Evolutionary conservation across 2,888 invertebrate genomes (phyloP), one percentile per base, ranked within the genome.

Genomic region (Hofmannophila pseudospretella): DNA sequence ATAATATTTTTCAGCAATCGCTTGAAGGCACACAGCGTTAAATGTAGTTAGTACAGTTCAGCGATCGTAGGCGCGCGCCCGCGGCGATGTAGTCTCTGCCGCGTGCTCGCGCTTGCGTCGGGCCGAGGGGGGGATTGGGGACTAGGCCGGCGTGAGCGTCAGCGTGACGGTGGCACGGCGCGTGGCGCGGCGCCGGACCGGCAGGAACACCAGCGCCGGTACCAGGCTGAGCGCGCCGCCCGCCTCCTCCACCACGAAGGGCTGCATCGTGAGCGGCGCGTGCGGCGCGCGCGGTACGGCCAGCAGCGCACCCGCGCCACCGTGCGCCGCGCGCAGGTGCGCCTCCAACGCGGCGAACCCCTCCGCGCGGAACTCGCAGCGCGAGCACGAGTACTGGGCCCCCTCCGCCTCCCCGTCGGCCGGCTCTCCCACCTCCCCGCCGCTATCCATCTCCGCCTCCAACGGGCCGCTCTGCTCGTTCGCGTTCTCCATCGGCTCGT

Each of bases 131-230:
- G 47, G 41, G 44, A 42, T 49, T 47, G 54, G 54, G 50, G 51
- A 63, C 86, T 93, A 96, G 89, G 96, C 95, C 66, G 97, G 97
- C 75, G 96, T 97, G 59, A 98, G 92, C 75, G 94, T 96, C 75
- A 98, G 96, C 77, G 96, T 96, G 66, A 96, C 93, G 58, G 96
- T 96, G 60, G 96, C 90, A 56, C 95, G 93, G 68, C 93, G 92
- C 68, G 93, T 93, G 65, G 96, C 91, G 77, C 94, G 92, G 73
- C 95, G 93, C 55, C 94, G 92, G 69, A 98, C 97, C 48, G 98
- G 97, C 86, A 98, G 91, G 88, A 96, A 96, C 78, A 98, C 96
- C 62, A 97, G 90, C 60, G 97, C 96, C 52, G 97, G 95, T 66
- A 96, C 92, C 80, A 97, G 94, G 72, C 92, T 91, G 58, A 82